Evolutionary conservation across 2,797 vertebrate species (phyloP).

Genomic region (Anomalospiza imberbis): DNA sequence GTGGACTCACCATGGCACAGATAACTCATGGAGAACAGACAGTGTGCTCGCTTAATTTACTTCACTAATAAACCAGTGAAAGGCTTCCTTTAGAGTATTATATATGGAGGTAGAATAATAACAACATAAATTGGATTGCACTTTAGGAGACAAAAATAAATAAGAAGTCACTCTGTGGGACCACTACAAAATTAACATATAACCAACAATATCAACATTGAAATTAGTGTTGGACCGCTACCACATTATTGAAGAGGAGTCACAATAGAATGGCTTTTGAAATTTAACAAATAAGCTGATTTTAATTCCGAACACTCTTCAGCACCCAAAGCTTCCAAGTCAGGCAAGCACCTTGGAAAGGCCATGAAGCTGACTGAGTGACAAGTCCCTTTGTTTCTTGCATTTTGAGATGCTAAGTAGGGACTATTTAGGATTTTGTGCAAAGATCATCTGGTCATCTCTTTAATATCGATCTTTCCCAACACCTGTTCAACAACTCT

Average conservation of each 20-base stretch:
- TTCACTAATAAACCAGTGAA: background rate
- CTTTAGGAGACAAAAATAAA: background rate
- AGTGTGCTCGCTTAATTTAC: background rate
- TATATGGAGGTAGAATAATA: background rate
- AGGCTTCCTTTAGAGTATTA: background rate
- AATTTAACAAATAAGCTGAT: background rate
- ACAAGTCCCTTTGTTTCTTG: background rate
- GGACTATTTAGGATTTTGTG: background rate
- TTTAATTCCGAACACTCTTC: background rate
- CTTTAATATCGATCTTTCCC: background rate
- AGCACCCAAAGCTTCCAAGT: background rate
- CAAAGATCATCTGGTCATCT: background rate
- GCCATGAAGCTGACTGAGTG: background rate
- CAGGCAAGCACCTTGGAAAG: background rate
- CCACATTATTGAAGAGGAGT: background rate
- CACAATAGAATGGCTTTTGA: background rate
- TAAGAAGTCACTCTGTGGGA: background rate
- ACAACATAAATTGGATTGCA: background rate
- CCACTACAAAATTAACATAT: background rate
- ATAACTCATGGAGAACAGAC: background rate
- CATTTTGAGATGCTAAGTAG: background rate
- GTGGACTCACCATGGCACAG: background rate
- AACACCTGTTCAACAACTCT: background rate
- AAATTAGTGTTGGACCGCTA: background rate
- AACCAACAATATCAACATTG: background rate